Conservation (phyloP, 2,113 vertebrate genomes). For the Pituophis catenifer region DNA sequence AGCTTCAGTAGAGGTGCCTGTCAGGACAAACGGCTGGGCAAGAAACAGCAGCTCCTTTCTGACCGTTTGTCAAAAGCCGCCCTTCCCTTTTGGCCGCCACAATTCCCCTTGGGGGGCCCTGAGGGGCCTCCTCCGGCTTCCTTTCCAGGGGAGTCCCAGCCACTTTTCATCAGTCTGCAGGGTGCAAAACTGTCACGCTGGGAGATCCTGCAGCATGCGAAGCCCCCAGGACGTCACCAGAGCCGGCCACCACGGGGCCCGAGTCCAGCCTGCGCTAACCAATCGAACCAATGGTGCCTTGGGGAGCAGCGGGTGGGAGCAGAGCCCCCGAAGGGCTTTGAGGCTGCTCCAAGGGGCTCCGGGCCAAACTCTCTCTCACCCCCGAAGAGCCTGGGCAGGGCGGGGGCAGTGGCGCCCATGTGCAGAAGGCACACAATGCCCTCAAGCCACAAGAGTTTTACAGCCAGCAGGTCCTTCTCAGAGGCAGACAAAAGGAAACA, state of each 20-base stretch:
- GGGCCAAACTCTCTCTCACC: too few relatives aligned
- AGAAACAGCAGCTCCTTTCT: background rate
- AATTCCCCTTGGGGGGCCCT: background rate
- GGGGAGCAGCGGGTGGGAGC: background rate
- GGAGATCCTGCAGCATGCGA: background rate
- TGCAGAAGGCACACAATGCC: accelerated
- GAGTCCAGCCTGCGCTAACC: too few relatives aligned
- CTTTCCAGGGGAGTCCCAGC: background rate
- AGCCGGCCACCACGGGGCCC: too few relatives aligned
- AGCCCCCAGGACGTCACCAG: too few relatives aligned
- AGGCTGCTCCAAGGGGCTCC: background rate
- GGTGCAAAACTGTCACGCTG: background rate
- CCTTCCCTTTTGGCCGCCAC: background rate
- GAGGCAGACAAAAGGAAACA: background rate
- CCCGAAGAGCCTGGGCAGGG: background rate
- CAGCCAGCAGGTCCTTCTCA: background rate
- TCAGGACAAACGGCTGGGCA: background rate
- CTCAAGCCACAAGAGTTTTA: background rate
- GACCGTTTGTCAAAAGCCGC: background rate
- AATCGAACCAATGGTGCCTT: too few relatives aligned
- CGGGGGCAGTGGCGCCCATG: background rate
- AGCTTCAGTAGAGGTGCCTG: background rate
- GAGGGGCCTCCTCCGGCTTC: background rate
- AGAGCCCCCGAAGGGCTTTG: background rate
- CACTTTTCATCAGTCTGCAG: too few relatives aligned